Evolutionary conservation across 2,797 vertebrate genomes (phyloP), one percentile per base, ranked within the genome.

Genomic region (Cyprinella venusta): DNA sequence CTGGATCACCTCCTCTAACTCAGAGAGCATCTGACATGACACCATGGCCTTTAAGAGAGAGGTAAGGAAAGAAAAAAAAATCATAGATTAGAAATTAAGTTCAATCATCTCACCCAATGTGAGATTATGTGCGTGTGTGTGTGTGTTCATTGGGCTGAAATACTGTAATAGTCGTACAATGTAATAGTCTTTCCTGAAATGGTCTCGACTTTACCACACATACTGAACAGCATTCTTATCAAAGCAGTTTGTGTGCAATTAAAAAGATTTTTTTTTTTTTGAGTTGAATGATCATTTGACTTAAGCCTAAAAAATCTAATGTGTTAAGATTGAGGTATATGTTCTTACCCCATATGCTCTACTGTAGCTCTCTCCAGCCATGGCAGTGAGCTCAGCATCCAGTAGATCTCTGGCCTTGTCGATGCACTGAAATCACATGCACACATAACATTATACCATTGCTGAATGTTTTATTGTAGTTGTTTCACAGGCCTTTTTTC

Each of bases 341-440:
- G 38, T n/a, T 54, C 95, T 96, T 87, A 99, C 98, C 93, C 98
- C 98, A 0, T 99, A 99, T 2, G 98, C 98, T 81, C 98, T 96
- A 71, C 98, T 99, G 92, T 99, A 99, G 92, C 98, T 99, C 93
- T 99, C 98, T 69, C 98, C 98, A n/a, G 98, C 98, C 98, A 99
- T 99, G 74, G 98, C 98, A 0, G 98, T 99, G 87, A 99, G 92
- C 90, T 99, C 98, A 0, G 98, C 97, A 80, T 99, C 98, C 87
- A 99, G 92, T 67, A 99, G 94, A 91, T 99, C 98, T 92, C 98
- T 95, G 82, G 98, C 98, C 92, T 98, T 99, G 93, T 99, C 98
- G 45, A 99, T 97, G 89, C 98, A 99, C 98, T 99, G 83, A 40
- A 91, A 91, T 0, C 88, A 45, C 7, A 80, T 33, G 56, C 21